A percentile compares a stretch with the other conserved stretches of the same genome.
Conservation (phyloP, 2,797 vertebrate species). For the Anisognathus igniventris region DNA sequence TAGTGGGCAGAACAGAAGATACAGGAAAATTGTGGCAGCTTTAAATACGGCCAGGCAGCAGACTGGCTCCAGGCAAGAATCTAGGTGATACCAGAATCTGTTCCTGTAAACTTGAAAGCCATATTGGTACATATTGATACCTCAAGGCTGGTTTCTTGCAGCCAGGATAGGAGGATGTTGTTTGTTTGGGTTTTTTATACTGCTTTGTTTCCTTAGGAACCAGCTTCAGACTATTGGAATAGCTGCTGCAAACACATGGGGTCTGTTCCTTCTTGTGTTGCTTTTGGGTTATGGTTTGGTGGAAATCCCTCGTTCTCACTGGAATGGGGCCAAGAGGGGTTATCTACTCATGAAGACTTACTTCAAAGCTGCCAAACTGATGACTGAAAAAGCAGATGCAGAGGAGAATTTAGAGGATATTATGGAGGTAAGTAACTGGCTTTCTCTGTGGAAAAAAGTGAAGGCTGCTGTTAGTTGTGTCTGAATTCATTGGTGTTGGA, state of each 20-base stretch:
- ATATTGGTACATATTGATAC: background rate
- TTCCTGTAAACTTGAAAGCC: background rate
- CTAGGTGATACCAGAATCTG: background rate
- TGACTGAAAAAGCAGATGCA: slow-evolving; percentile 96
- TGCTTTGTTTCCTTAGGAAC: slow-evolving; percentile 75
- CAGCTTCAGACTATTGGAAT: slow-evolving; percentile 95
- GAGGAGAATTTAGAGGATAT: slow-evolving; percentile 96
- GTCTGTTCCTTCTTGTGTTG: slow-evolving; percentile 92
- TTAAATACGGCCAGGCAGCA: background rate
- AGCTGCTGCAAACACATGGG: slow-evolving; percentile 97
- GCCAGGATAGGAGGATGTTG: background rate
- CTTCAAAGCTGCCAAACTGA: slow-evolving; percentile 95
- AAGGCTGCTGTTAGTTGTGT: background rate
- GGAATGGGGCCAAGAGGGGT: slow-evolving; percentile 88
- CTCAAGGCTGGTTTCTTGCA: background rate
- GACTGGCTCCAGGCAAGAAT: background rate
- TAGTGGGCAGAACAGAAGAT: background rate
- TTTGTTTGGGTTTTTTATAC: background rate
- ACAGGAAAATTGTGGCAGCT: background rate
- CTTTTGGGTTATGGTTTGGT: slow-evolving; percentile 93
- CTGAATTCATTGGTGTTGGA: background rate
- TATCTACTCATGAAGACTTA: slow-evolving; percentile 94
- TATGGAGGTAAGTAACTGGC: slow-evolving; percentile 84
- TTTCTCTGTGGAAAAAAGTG: background rate
- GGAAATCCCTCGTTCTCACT: slow-evolving; percentile 94